Base-by-base conservation (phyloP, 2,888 invertebrate genomes). In the Ptychoptera albimana region DNA sequence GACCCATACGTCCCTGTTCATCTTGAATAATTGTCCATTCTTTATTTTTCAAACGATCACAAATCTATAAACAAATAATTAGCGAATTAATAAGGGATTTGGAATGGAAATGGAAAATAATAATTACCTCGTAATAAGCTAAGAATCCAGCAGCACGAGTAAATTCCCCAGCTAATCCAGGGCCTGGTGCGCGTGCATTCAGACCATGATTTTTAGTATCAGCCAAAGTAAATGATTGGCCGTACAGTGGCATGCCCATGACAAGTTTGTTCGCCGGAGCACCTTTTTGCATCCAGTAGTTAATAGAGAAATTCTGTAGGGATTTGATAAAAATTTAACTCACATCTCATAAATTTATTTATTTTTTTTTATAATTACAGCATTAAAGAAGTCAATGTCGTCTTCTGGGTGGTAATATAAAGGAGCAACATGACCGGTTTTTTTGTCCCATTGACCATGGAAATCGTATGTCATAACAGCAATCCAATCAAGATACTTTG, bases 391-490 rank as follows among this genome's bases (percentile, higher is more conserved):
- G 37, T 77, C 74, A 44, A 74, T 77, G 48, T 83, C 85, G 56
- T 88, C 88, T 38, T 85, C 80, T 2, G 83, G 81, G 58, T 88
- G 86, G 55, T 81, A 74, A 53, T 77, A 87, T 36, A 91, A 61
- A 0, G 89, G 91, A 1, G 89, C 85, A 0, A 89, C 84, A 56
- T 91, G 91, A 0, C 89, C 91, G 1, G 89, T 91, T 59, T 82
- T 82, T 58, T 85, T 86, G 55, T 89, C 89, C 89, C 89, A 91
- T 55, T 87, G 87, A 0, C 89, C 89, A 53, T 89, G 88, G 66
- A 79, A 88, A 57, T 91, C 91, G 55, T 91, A 91, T 0, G 87
- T 82, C 91, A 91, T 91, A 0, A 91, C 86, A 1, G 88, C 84
- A 41, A 91, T 83, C 86, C 88, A 89, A 59, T 91, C 89, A 45